These are phyloP conservation scores for Cataglyphis livida DNA, from an alignment of 2,888 invertebrate genomes.

Conservation along the genomic window DNA sequence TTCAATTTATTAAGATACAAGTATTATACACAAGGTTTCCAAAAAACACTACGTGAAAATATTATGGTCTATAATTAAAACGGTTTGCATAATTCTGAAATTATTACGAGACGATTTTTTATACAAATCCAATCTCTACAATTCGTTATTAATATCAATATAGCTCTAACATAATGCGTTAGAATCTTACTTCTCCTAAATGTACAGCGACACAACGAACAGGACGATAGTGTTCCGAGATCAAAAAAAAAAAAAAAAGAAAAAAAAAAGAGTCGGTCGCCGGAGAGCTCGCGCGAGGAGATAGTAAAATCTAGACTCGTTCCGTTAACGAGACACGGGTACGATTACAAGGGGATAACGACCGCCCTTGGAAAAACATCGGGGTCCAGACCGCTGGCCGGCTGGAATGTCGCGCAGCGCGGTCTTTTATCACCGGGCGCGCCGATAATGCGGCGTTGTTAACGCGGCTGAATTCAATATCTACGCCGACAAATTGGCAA, in stretches of 20 bases:
- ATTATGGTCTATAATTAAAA: background rate
- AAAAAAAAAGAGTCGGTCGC: conserved; percentile 10
- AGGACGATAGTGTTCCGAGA: conserved; percentile 16
- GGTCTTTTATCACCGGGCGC: conserved; percentile 47
- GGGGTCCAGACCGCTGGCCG: conserved; percentile 21
- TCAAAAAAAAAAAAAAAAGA: background rate
- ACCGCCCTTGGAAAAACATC: conserved; percentile 55
- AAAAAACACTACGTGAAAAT: background rate
- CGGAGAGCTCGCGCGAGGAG: conserved; percentile 20
- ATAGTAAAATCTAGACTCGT: conserved; percentile 54
- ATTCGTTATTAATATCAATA: conserved; percentile 31
- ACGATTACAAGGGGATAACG: conserved; percentile 56
- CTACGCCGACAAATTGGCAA: conserved; percentile 43
- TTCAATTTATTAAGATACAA: background rate
- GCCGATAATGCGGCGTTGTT: conserved; percentile 50
- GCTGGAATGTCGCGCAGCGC: conserved; percentile 23
- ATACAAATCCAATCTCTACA: conserved; percentile 16
- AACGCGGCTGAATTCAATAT: conserved; percentile 51
- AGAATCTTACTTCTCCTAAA: background rate
- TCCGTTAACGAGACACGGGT: conserved; percentile 52
- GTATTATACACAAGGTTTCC: background rate
- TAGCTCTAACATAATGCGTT: conserved; percentile 1
- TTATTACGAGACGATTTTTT: background rate
- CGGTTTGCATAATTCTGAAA: conserved; percentile 4
- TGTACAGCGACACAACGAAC: background rate